phyloP scores from a whole-genome alignment of 2,888 invertebrate species.

The Ornithoptera priamus region DNA sequence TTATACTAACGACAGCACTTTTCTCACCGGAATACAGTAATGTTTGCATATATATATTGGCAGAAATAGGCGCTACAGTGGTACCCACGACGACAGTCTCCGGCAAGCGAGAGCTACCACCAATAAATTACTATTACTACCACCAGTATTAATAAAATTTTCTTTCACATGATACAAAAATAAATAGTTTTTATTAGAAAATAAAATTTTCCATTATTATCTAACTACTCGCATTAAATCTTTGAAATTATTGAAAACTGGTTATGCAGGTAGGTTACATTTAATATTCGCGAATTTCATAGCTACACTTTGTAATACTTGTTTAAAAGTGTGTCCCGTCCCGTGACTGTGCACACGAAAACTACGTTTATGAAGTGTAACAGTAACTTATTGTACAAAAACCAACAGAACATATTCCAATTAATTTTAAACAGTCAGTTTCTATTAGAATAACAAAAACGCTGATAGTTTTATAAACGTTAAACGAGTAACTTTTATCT shows the following conservation, averaged over 20 bases:
- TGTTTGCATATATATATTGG: too few species aligned
- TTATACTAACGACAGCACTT: too few species aligned
- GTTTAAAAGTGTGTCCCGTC: background rate
- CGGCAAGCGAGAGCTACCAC: too few species aligned
- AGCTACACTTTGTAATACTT: background rate
- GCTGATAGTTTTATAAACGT: too few species aligned
- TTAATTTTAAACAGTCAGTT: too few species aligned
- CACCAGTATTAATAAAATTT: background rate
- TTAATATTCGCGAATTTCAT: background rate
- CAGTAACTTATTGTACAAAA: conserved; percentile 5
- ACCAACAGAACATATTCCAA: background rate
- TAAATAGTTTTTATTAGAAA: background rate
- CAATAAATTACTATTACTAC: too few species aligned
- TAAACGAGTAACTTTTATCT: too few species aligned
- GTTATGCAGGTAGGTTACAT: background rate
- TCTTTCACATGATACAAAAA: background rate
- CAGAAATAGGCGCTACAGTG: too few species aligned
- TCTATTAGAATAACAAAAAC: too few species aligned
- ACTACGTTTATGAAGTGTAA: conserved; percentile 7
- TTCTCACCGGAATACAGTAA: too few species aligned
- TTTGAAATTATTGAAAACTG: background rate
- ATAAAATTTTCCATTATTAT: background rate
- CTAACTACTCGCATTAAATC: background rate
- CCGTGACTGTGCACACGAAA: conserved; percentile 1
- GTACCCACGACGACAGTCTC: too few species aligned